Base-by-base conservation (phyloP, 2,888 invertebrate genomes). In the Mesoligia furuncula region DNA sequence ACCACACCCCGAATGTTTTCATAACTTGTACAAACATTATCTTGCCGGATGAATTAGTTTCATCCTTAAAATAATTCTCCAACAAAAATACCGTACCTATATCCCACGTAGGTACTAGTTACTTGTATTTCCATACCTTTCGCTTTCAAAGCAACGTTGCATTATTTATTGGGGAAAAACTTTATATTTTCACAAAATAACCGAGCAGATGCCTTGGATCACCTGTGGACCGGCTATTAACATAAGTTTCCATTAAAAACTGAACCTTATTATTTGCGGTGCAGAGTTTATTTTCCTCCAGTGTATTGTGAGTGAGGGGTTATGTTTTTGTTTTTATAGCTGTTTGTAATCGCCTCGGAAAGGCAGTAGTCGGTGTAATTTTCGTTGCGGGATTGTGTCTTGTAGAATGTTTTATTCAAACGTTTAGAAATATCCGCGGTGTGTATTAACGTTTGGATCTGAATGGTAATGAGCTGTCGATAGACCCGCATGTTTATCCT, bases 101-200 rank as follows among this genome's bases (percentile, higher is more conserved):
- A 89, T 80, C 79, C 67, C 51, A 80, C 83, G 82, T 89, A 39
- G 36, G 57, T 57, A 82, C 74, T 83, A 79, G 79, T 82, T 76
- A 85, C 85, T 86, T 87, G 80, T 87, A 91, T 92, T 90, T 90
- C 88, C 90, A 90, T 91, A 91, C 89, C 88, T 90, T 91, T 91
- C 89, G 82, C 87, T 89, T 88, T 88, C 88, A 89, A 86, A 88
- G 89, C 84, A 88, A 67, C 90, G 93, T 93, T 96, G 95, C 95
- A 96, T 96, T 96, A 96, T 96, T 96, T 96, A 96, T 96, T 95
- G 95, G 93, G 92, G 93, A 95, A 95, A 95, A 95, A 94, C 95
- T 91, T 95, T 94, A 93, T 95, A 95, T 95, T 95, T 94, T 93
- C 94, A 92, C 93, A 94, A 95, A 94, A 95, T 94, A 93, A 93